These are phyloP conservation scores for Scomber japonicus DNA, from an alignment of 2,113 vertebrate genomes.

Conservation along the genomic window DNA sequence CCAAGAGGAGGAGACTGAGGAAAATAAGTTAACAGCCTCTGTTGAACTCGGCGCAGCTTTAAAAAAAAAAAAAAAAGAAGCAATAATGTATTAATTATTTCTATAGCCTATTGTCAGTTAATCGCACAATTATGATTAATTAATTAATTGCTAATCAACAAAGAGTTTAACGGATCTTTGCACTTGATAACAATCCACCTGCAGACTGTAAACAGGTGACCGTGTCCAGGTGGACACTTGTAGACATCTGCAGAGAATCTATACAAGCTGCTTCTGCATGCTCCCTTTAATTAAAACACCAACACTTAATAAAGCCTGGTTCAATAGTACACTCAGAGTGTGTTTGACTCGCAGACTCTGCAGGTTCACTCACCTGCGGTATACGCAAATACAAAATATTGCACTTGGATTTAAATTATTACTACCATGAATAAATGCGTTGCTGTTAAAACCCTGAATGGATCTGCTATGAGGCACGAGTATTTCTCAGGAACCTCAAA, in stretches of 20 bases:
- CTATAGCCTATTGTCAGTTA: too few relatives aligned
- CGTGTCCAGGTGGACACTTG: not conserved
- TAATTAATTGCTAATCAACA: not conserved
- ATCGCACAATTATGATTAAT: too few relatives aligned
- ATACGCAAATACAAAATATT: not conserved
- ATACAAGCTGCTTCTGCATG: not conserved
- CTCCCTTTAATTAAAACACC: conserved; percentile 26
- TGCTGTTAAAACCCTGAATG: not conserved
- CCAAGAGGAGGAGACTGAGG: conserved; percentile 12
- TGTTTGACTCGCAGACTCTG: not conserved
- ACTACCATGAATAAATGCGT: not conserved
- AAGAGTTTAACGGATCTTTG: not conserved
- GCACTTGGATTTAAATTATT: conserved; percentile 2
- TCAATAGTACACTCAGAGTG: not conserved
- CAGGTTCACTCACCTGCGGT: not conserved
- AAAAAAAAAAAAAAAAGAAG: not conserved
- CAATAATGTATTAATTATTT: not conserved
- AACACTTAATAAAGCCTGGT: not conserved
- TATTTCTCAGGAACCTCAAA: conserved; percentile 31
- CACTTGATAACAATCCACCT: not conserved
- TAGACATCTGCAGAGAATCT: not conserved
- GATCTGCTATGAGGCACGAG: too few relatives aligned
- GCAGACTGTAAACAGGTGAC: not conserved
- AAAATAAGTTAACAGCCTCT: not conserved
- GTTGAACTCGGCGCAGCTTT: not conserved